Evolutionary conservation across 2,888 invertebrate genomes (phyloP).

Genomic region (Caenorhabditis zanzibari): DNA sequence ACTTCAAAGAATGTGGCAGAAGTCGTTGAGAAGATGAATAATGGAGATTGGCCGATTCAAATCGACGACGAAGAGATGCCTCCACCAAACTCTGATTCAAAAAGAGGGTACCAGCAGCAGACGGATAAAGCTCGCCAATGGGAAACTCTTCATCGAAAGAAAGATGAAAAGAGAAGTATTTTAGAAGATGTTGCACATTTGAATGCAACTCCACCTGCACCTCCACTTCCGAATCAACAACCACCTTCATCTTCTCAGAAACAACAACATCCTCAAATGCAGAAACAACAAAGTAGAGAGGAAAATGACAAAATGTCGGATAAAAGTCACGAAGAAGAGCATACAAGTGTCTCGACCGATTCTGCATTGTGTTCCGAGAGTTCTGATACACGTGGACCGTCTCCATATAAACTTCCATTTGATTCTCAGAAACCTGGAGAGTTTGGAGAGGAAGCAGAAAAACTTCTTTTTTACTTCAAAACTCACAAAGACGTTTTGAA

Average conservation of each 20-base stretch:
- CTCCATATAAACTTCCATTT: conserved; percentile 60
- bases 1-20: conserved; percentile 71
- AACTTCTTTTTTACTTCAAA: conserved; percentile 73
- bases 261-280: conserved; percentile 48
- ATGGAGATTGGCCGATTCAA: conserved; percentile 74
- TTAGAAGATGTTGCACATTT: conserved; percentile 42
- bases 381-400: conserved; percentile 43
- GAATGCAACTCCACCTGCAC: conserved; percentile 19
- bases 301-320: conserved; percentile 64
- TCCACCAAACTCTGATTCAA: conserved; percentile 11
- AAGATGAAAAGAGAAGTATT: conserved; percentile 58
- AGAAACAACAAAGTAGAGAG: conserved; percentile 30
- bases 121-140: conserved; percentile 68
- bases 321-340: conserved; percentile 64
- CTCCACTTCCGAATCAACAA: conserved; percentile 34
- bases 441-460: conserved; percentile 72
- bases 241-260: conserved; percentile 30
- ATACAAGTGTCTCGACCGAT: conserved; percentile 71
- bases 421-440: conserved; percentile 60
- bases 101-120: conserved; percentile 27
- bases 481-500: conserved; percentile 71
- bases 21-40: conserved; percentile 76
- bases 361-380: conserved; percentile 66
- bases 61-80: conserved; percentile 67
- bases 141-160: conserved; percentile 70